Conservation (phyloP, 1,140 invertebrate genomes). For the Microplitis demolitor region DNA sequence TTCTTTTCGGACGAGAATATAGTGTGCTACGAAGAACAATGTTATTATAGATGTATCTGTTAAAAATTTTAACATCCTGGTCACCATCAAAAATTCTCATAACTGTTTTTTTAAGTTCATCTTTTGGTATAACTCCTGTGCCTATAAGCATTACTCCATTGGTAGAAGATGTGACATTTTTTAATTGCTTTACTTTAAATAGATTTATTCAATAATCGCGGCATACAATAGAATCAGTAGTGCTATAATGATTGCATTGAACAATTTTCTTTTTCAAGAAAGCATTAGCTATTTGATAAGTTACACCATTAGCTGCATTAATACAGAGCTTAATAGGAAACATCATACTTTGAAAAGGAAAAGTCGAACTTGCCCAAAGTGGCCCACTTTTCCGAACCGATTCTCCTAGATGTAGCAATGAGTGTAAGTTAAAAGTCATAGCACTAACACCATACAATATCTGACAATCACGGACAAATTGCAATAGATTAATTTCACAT, state of each 20-base stretch:
- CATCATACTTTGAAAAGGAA: background rate
- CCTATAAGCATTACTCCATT: no score
- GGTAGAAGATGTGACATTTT: no score
- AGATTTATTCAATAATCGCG: constrained; percentile 13
- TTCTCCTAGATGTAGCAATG: background rate
- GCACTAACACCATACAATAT: constrained; percentile 19
- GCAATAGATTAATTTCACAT: constrained; percentile 29
- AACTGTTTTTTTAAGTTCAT: no score
- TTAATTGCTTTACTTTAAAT: no score
- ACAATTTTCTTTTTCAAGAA: background rate
- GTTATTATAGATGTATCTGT: no score
- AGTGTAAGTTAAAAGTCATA: constrained; percentile 4
- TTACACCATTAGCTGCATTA: background rate
- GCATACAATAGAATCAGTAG: background rate
- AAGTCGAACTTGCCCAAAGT: background rate
- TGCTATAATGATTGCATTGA: background rate
- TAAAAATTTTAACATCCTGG: no score
- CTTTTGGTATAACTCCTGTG: no score
- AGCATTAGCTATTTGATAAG: constrained; percentile 4
- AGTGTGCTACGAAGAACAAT: no score
- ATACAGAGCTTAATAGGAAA: background rate
- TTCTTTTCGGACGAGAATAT: no score
- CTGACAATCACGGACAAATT: constrained; percentile 31
- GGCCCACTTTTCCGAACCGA: constrained; percentile 4
- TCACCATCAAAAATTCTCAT: no score